Percentiles rank a stretch among this genome's conserved stretches.
Conservation (phyloP, 2,113 vertebrate species). For the Microtus oregoni region DNA sequence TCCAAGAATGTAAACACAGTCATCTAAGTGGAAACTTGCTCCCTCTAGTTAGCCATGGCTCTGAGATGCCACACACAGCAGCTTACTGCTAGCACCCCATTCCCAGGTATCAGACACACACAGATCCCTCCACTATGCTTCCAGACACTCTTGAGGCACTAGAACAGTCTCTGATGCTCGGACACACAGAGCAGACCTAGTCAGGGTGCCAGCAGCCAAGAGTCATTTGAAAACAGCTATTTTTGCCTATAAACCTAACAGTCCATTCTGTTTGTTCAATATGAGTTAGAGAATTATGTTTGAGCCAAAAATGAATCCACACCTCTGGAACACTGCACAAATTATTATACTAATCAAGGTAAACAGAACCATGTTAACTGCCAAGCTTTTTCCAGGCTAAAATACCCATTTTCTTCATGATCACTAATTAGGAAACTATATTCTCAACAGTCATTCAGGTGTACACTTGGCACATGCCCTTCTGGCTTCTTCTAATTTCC, state of each 20-base stretch:
- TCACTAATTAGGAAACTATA: conserved; percentile 59
- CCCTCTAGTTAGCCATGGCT: conserved; percentile 21
- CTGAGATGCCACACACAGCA: conserved; percentile 1
- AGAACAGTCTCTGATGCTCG: background rate
- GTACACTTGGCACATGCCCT: conserved; percentile 17
- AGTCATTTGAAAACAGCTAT: conserved; percentile 40
- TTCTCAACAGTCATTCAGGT: conserved; percentile 54
- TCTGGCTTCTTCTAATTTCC: conserved; percentile 27
- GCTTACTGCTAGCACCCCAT: conserved; percentile 51
- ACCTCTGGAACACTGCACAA: conserved; percentile 10
- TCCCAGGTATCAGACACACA: conserved; percentile 17
- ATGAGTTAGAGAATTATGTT: conserved; percentile 50
- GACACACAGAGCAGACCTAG: conserved; percentile 1
- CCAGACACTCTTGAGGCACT: background rate
- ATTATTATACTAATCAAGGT: conserved; percentile 63
- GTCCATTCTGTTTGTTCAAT: conserved; percentile 44
- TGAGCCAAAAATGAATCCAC: background rate
- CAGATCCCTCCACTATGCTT: background rate
- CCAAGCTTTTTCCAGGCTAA: conserved; percentile 49
- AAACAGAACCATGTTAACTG: conserved; percentile 60
- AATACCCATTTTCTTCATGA: conserved; percentile 65
- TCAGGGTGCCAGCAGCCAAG: conserved; percentile 29
- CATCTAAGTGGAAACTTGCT: conserved; percentile 13
- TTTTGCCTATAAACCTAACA: conserved; percentile 39
- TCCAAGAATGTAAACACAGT: conserved; percentile 14